Percentiles rank a stretch among this genome's conserved stretches.
phyloP scores from a whole-genome alignment of 2,113 vertebrate genomes.

The Phyllopteryx taeniolatus region DNA sequence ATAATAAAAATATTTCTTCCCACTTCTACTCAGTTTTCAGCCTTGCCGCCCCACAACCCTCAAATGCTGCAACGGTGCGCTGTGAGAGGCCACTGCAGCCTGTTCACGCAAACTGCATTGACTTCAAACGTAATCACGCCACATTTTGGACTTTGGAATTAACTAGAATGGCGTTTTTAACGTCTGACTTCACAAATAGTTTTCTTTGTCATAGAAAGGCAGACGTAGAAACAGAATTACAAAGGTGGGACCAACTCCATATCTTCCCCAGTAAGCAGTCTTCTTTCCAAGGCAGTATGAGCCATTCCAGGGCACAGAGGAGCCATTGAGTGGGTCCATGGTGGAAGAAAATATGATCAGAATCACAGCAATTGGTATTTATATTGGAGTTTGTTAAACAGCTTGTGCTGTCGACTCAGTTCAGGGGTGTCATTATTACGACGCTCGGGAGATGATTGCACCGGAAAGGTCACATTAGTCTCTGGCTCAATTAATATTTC shows the following conservation, averaged over 20 bases:
- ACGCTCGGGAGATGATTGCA: conserved; percentile 58
- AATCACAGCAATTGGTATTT: conserved; percentile 35
- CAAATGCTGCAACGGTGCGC: no score
- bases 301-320: conserved; percentile 18
- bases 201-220: no score
- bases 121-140: no score
- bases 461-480: conserved; percentile 62
- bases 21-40: no score
- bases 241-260: no score
- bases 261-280: no score
- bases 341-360: conserved; percentile 49
- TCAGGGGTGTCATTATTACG: conserved; percentile 47
- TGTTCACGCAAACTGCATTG: no score
- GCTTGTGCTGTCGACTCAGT: conserved; percentile 37
- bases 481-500: conserved; percentile 51
- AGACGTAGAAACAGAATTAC: background rate
- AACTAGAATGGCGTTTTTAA: conserved; percentile 10
- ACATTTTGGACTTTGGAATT: background rate
- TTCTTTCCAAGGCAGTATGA: conserved; percentile 2
- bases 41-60: no score
- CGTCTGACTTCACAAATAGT: conserved; percentile 4
- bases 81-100: no score
- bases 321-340: conserved; percentile 25
- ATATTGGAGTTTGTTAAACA: conserved; percentile 23
- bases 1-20: no score